Conservation (phyloP, 92 coral and sea anemone genomes). For the Paramuricea clavata region DNA sequence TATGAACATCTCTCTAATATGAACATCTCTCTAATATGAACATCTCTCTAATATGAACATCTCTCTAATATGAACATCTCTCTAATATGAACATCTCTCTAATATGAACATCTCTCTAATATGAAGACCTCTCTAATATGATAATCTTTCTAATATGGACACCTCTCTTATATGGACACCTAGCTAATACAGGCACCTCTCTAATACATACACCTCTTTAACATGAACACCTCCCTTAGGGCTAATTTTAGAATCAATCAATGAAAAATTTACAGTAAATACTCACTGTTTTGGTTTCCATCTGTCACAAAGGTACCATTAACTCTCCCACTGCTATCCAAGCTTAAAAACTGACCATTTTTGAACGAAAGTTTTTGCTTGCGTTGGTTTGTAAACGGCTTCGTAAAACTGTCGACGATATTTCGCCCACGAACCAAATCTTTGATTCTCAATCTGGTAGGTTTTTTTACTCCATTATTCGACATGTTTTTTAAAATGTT, state of each 20-base stretch:
- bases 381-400: slow-evolving; percentile 3
- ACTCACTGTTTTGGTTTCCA: not conserved
- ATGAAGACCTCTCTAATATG: not conserved
- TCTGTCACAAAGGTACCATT: not conserved
- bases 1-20: not conserved
- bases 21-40: not conserved
- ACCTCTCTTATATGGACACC: not conserved
- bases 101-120: not conserved
- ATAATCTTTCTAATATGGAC: not conserved
- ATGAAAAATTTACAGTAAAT: not conserved
- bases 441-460: not conserved
- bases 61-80: not conserved
- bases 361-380: slow-evolving; percentile 9
- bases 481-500: not conserved
- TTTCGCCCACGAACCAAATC: not conserved
- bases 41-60: not conserved
- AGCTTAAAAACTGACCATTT: slow-evolving; percentile 1
- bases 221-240: not conserved
- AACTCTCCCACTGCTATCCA: not conserved
- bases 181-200: not conserved
- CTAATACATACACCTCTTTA: not conserved
- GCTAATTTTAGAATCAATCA: not conserved
- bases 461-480: not conserved
- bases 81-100: not conserved
- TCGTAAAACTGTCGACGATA: not conserved